phyloP scores from a whole-genome alignment of 2,113 vertebrate genomes.

The Isurus oxyrinchus region DNA sequence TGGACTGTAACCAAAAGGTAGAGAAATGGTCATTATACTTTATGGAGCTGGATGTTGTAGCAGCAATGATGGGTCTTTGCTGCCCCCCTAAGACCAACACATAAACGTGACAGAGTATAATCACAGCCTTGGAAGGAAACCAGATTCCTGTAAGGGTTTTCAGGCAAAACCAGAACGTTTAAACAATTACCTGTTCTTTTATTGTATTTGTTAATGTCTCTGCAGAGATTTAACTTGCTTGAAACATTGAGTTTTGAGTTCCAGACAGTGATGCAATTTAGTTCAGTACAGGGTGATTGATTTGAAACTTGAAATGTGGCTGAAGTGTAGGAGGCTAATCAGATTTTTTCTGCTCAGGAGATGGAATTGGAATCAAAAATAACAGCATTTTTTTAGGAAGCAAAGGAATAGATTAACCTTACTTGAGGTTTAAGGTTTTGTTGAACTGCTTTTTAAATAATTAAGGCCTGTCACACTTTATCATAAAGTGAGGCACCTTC shows the following conservation, averaged over 20 bases:
- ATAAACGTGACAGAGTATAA: not conserved
- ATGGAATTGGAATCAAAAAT: not conserved
- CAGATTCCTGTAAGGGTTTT: not conserved
- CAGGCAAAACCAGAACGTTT: not conserved
- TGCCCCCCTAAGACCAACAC: conserved; percentile 30
- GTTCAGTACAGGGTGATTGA: not conserved
- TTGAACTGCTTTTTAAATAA: not conserved
- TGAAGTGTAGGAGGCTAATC: not conserved
- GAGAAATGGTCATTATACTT: not conserved
- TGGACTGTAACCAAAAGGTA: not conserved
- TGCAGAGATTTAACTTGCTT: not conserved
- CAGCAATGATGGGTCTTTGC: conserved; percentile 7
- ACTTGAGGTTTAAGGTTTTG: not conserved
- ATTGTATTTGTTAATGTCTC: conserved; percentile 14
- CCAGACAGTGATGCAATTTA: not conserved
- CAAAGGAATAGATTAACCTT: not conserved
- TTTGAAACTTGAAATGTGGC: not conserved
- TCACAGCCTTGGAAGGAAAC: not conserved
- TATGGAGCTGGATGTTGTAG: not conserved
- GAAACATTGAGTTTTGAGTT: conserved; percentile 4
- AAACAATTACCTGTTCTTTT: conserved; percentile 24
- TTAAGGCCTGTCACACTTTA: not conserved
- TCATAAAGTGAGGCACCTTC: not conserved
- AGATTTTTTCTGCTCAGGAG: not conserved
- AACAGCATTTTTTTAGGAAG: not conserved